phyloP scores from a whole-genome alignment of 2,113 vertebrate species.

The Scomber japonicus region DNA sequence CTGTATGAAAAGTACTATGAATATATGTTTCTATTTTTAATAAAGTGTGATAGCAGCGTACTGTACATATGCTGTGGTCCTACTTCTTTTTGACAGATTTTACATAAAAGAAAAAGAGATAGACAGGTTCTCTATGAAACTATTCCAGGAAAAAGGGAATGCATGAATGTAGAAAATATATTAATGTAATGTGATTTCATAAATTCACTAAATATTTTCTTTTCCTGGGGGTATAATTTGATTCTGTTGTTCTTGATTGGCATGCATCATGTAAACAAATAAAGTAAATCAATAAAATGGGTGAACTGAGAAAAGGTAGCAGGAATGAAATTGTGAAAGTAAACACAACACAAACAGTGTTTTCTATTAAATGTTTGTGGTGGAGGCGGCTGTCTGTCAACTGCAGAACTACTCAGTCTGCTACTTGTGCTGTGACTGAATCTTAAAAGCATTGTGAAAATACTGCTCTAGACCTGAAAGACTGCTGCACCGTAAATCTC shows the following conservation, averaged over 20 bases:
- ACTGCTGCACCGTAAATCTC: slow-evolving; percentile 54
- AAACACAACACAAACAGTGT: slow-evolving; percentile 3
- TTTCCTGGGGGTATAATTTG: neutral
- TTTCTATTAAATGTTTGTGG: slow-evolving; percentile 2
- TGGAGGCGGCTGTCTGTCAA: slow-evolving; percentile 13
- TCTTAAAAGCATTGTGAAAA: slow-evolving; percentile 48
- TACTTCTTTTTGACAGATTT: slow-evolving; percentile 48
- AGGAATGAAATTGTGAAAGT: neutral
- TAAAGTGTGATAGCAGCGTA: slow-evolving; percentile 82
- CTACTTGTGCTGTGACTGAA: slow-evolving; percentile 41
- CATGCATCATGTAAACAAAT: neutral
- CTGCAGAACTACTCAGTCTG: slow-evolving; percentile 14
- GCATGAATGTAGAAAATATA: neutral
- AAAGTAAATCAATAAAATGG: neutral
- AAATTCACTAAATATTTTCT: neutral
- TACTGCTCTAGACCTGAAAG: slow-evolving; percentile 41
- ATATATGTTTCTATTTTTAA: slow-evolving; percentile 86
- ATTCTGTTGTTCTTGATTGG: neutral
- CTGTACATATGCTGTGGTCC: slow-evolving; percentile 59
- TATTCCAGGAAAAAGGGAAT: neutral
- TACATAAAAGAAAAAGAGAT: neutral
- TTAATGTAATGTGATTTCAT: neutral
- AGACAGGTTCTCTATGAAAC: neutral
- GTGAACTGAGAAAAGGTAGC: neutral
- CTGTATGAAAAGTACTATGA: slow-evolving; percentile 83